Conservation (phyloP, 2,113 vertebrate genomes). For the Ondatra zibethicus region DNA sequence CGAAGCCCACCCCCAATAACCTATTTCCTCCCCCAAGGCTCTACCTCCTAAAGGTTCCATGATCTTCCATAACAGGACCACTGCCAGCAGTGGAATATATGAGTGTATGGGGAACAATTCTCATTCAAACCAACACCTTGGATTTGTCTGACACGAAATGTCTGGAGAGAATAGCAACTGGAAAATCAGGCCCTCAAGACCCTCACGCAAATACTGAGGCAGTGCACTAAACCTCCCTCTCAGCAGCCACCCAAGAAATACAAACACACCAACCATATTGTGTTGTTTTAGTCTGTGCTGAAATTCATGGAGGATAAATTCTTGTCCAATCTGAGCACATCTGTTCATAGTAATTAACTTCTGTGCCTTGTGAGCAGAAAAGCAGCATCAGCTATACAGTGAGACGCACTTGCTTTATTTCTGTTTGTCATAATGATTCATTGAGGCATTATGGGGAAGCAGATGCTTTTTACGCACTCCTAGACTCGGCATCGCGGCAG, state of each 20-base stretch:
- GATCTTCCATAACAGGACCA: background rate
- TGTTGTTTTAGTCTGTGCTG: conserved; percentile 74
- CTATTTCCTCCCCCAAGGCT: background rate
- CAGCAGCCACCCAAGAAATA: conserved; percentile 62
- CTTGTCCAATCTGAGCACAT: conserved; percentile 85
- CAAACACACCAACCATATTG: conserved; percentile 71
- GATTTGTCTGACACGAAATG: background rate
- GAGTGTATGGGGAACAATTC: background rate
- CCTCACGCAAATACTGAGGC: fast-evolving
- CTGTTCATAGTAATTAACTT: conserved; percentile 87
- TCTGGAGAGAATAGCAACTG: background rate
- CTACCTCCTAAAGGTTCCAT: background rate
- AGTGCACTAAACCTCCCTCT: background rate
- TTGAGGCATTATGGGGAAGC: conserved; percentile 80
- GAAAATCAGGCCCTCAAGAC: background rate
- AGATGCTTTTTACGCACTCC: conserved; percentile 83
- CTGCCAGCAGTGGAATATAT: background rate
- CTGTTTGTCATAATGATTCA: conserved; percentile 86
- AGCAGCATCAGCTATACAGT: conserved; percentile 81
- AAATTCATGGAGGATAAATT: conserved; percentile 83
- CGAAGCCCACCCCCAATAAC: background rate
- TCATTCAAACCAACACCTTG: background rate
- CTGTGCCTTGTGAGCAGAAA: conserved; percentile 81
- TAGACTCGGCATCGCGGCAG: conserved; percentile 71
- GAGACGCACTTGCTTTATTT: conserved; percentile 82